A percentile compares a stretch with the other conserved stretches of the same genome.
phyloP scores from a whole-genome alignment of 2,888 invertebrate genomes.

The Eristalis arbustorum region DNA sequence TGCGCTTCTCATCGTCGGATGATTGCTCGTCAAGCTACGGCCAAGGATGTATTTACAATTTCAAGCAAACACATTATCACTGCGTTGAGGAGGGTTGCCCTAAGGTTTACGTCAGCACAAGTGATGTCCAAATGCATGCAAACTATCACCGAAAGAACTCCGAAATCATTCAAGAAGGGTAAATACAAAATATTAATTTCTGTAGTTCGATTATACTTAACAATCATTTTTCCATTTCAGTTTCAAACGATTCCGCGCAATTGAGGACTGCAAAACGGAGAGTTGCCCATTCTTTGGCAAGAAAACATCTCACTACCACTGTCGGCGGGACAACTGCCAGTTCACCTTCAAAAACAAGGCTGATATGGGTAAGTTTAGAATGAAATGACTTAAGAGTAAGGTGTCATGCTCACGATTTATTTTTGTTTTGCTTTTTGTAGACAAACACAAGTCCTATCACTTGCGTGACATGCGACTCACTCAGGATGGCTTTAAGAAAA shows the following conservation, averaged over 20 bases:
- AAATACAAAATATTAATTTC: background rate
- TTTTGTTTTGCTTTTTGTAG: conserved; percentile 81
- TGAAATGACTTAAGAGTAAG: background rate
- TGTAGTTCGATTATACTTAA: no score
- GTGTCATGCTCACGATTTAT: background rate
- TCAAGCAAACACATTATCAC: conserved; percentile 86
- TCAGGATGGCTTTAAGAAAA: conserved; percentile 98
- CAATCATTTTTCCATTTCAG: conserved; percentile 27
- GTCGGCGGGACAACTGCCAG: conserved; percentile 92
- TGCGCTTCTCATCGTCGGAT: conserved; percentile 95
- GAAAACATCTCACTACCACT: conserved; percentile 98
- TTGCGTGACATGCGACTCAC: conserved; percentile 97
- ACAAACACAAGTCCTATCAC: conserved; percentile 99
- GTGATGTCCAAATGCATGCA: conserved; percentile 99
- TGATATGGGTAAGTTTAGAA: conserved; percentile 93
- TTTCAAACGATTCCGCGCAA: conserved; percentile 97
- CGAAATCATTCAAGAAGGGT: conserved; percentile 97
- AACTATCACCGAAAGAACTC: conserved; percentile 99
- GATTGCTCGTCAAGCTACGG: conserved; percentile 94
- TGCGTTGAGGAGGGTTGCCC: conserved; percentile 96
- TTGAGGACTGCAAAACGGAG: conserved; percentile 95
- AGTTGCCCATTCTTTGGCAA: conserved; percentile 96
- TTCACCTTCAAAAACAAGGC: conserved; percentile 99
- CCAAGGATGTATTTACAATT: conserved; percentile 91
- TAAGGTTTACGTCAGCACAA: conserved; percentile 98